A percentile compares a stretch with the other conserved stretches of the same genome.
Evolutionary conservation across 2,113 vertebrate species (phyloP).

Genomic region (Nyctereutes procyonoides): DNA sequence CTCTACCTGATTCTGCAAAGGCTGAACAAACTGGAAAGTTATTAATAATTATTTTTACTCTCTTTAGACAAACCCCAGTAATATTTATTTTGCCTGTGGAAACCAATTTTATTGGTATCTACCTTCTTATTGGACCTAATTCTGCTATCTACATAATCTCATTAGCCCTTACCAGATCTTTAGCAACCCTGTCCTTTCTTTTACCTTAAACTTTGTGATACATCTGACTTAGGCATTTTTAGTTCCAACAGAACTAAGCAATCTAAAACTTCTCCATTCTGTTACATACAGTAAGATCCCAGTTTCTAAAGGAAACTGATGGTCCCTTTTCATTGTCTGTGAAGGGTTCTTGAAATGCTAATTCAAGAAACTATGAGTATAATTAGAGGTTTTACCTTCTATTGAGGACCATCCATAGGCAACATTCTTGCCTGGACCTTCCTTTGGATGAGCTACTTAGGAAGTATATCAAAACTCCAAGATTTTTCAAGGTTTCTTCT

Average conservation of each 20-base stretch:
- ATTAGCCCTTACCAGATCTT: neutral
- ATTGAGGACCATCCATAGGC: neutral
- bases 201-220: neutral
- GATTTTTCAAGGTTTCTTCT: neutral
- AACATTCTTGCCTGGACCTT: neutral
- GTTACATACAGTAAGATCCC: neutral
- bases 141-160: neutral
- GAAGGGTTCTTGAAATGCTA: neutral
- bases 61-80: neutral
- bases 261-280: neutral
- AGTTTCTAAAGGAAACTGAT: neutral
- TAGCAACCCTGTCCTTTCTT: neutral
- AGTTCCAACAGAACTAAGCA: neutral
- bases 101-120: neutral
- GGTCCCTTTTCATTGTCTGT: neutral
- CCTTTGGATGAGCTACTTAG: neutral
- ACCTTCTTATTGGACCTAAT: neutral
- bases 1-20: neutral
- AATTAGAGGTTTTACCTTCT: neutral
- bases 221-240: neutral
- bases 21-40: neutral
- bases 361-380: neutral
- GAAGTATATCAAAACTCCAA: neutral
- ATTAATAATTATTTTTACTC: neutral
- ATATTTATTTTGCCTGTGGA: neutral